These are phyloP conservation scores for Eupithecia vulgata DNA, from an alignment of 2,888 invertebrate species.

Conservation along the genomic window DNA sequence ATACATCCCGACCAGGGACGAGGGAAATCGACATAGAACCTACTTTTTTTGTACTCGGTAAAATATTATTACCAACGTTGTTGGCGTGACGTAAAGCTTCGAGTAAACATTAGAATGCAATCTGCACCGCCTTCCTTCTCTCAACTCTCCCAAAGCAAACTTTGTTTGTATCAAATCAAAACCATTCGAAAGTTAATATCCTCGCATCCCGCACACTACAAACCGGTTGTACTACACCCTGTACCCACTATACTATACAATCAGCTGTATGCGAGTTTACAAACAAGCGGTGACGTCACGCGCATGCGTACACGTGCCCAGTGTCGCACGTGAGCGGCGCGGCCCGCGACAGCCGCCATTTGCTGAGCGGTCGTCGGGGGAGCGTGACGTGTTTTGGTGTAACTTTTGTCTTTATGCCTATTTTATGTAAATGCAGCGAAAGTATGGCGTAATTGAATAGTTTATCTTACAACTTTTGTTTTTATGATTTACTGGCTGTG, in stretches of 20 bases:
- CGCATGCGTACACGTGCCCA: constrained; percentile 35
- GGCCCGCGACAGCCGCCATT: background rate
- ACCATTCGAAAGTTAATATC: background rate
- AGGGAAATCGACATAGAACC: too few relatives aligned
- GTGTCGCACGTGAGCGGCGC: constrained; percentile 18
- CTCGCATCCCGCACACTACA: background rate
- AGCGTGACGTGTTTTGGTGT: background rate
- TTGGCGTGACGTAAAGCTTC: too few relatives aligned
- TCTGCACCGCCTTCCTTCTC: background rate
- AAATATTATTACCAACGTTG: too few relatives aligned
- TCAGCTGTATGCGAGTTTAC: constrained; percentile 43
- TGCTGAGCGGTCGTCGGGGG: background rate
- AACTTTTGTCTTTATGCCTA: background rate
- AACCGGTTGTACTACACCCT: constrained; percentile 2
- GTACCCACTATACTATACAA: constrained; percentile 26
- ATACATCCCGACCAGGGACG: too few relatives aligned
- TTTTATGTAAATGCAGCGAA: background rate
- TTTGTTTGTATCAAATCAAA: background rate
- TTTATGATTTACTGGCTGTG: background rate
- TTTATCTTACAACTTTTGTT: background rate
- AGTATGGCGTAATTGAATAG: background rate
- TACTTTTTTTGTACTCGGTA: too few relatives aligned
- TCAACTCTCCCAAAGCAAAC: background rate
- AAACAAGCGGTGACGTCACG: constrained; percentile 48
- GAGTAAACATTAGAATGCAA: background rate